Evolutionary conservation across 2,888 invertebrate species (phyloP).

Genomic region (Acleris sparsana): DNA sequence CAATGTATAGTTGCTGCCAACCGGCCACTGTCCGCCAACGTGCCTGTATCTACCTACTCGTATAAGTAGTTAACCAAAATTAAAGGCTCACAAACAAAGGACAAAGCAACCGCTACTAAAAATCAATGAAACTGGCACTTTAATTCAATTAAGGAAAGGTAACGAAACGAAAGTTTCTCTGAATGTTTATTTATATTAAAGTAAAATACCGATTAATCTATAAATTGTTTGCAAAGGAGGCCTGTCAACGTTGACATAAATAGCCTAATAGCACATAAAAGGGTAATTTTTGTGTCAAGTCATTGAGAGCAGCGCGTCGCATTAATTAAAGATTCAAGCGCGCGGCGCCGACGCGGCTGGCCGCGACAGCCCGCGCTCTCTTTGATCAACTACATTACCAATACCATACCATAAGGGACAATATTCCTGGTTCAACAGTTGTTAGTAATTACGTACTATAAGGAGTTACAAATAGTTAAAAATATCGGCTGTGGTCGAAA

Average conservation of each 20-base stretch:
- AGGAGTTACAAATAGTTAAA: too few species aligned
- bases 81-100: neutral
- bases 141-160: too few species aligned
- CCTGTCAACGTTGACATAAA: neutral
- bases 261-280: neutral
- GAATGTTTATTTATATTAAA: too few species aligned
- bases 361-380: conserved; percentile 23
- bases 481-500: too few species aligned
- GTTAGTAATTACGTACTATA: too few species aligned
- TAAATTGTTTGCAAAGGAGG: neutral
- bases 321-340: conserved; percentile 64
- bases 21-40: conserved; percentile 30
- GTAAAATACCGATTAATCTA: too few species aligned
- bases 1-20: conserved; percentile 24
- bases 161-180: too few species aligned
- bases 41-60: neutral
- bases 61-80: neutral
- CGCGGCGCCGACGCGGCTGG: conserved; percentile 49
- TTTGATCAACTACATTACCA: conserved; percentile 6
- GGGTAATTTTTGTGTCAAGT: conserved; percentile 39
- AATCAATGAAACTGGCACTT: too few species aligned
- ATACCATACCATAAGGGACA: neutral
- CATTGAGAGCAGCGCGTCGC: conserved; percentile 39
- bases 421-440: neutral
- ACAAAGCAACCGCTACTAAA: neutral